Evolutionary conservation across 2,888 invertebrate genomes (phyloP).

Genomic region (Chloroclystis v-ata): DNA sequence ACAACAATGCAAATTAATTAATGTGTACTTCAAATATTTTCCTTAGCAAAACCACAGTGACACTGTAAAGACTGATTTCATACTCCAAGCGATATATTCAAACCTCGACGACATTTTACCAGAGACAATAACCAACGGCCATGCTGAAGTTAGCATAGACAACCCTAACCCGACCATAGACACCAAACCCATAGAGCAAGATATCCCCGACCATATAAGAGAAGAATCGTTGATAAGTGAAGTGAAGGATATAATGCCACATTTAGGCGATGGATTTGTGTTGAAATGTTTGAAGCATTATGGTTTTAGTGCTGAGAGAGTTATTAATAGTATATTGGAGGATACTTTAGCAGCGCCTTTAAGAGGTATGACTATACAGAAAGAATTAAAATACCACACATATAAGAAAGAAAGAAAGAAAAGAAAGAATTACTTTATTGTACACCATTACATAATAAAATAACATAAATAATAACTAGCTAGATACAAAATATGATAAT

Average conservation of each 20-base stretch:
- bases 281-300: constrained; percentile 87
- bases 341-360: constrained; percentile 72
- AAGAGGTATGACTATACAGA: constrained; percentile 44
- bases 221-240: constrained; percentile 77
- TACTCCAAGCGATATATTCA: constrained; percentile 72
- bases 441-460: too few relatives aligned
- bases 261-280: constrained; percentile 87
- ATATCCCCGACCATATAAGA: constrained; percentile 64
- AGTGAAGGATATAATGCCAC: constrained; percentile 87
- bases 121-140: constrained; percentile 26
- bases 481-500: too few relatives aligned
- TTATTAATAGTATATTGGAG: constrained; percentile 91
- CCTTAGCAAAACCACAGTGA: constrained; percentile 53
- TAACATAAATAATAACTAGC: too few relatives aligned
- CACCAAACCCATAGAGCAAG: constrained; percentile 42
- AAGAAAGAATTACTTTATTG: too few relatives aligned
- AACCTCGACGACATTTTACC: constrained; percentile 62
- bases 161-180: constrained; percentile 28
- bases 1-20: too few relatives aligned
- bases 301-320: constrained; percentile 84
- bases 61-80: constrained; percentile 74
- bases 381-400: too few relatives aligned
- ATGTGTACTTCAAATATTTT: too few relatives aligned
- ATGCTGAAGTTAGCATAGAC: constrained; percentile 27
- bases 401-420: too few relatives aligned